phyloP scores from a whole-genome alignment of 2,113 vertebrate genomes.

The Sitta europaea region DNA sequence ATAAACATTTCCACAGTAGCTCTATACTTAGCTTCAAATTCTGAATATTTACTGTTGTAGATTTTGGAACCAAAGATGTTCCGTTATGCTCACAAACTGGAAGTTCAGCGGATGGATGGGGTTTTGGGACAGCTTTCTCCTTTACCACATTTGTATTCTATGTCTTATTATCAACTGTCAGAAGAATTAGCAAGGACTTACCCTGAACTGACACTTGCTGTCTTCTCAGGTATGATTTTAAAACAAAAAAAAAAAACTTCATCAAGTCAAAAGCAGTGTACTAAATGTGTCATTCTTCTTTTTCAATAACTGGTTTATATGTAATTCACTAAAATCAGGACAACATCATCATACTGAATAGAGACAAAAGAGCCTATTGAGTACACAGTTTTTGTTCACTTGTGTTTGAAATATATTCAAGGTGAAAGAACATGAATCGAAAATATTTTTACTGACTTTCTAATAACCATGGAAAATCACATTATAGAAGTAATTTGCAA shows the following conservation, averaged over 20 bases:
- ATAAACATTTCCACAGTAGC: background rate
- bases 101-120: constrained; percentile 90
- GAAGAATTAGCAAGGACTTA: constrained; percentile 96
- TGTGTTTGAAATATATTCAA: background rate
- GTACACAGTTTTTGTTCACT: background rate
- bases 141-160: constrained; percentile 92
- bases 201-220: constrained; percentile 92
- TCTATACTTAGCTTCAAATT: background rate
- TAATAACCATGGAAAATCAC: background rate
- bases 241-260: background rate
- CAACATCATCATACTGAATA: background rate
- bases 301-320: background rate
- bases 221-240: constrained; percentile 89
- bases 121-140: constrained; percentile 88
- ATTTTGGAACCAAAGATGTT: constrained; percentile 98
- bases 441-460: background rate
- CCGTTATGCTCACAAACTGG: constrained; percentile 96
- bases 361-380: background rate
- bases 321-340: background rate
- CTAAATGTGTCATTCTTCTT: background rate
- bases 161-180: constrained; percentile 95
- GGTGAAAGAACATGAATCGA: background rate
- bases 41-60: constrained; percentile 59
- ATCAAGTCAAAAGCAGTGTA: background rate
- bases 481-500: background rate